Evolutionary conservation across 1,140 invertebrate genomes (phyloP).

Genomic region (Drosophila takahashii): DNA sequence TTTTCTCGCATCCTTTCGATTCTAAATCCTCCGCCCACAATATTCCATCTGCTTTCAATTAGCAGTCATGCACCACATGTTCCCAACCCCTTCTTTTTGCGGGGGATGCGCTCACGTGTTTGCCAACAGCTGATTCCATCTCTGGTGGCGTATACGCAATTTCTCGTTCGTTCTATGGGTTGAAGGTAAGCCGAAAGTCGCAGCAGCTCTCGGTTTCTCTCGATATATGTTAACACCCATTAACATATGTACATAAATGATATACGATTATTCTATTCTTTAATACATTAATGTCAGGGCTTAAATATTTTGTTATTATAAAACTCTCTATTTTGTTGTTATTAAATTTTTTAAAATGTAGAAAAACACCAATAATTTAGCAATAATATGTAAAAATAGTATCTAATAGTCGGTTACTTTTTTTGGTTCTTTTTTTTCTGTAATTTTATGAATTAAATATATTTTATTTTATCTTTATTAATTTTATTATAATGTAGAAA

Average conservation of each 20-base stretch:
- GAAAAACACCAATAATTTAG: too few relatives aligned
- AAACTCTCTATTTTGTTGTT: too few relatives aligned
- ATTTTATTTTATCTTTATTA: background rate
- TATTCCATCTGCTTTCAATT: constrained; percentile 14
- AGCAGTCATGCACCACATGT: background rate
- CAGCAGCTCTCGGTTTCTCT: background rate
- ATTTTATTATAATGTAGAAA: too few relatives aligned
- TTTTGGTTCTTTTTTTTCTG: constrained; percentile 11
- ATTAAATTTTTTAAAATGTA: too few relatives aligned
- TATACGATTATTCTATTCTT: too few relatives aligned
- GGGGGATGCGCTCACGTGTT: constrained; percentile 24
- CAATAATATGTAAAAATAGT: background rate
- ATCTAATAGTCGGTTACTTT: background rate
- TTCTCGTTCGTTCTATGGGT: constrained; percentile 23
- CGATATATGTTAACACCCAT: too few relatives aligned
- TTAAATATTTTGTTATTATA: too few relatives aligned
- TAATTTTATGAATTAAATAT: constrained; percentile 71
- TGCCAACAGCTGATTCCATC: constrained; percentile 30
- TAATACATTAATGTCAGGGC: too few relatives aligned
- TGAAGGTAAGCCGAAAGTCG: constrained; percentile 6
- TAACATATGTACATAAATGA: too few relatives aligned
- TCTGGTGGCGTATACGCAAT: constrained; percentile 37
- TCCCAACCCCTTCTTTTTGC: background rate
- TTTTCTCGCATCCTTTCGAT: background rate
- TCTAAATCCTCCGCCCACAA: constrained; percentile 1